Evolutionary conservation across 2,113 vertebrate species (phyloP), one percentile per base, ranked within the genome.

Genomic region (Mirounga angustirostris): DNA sequence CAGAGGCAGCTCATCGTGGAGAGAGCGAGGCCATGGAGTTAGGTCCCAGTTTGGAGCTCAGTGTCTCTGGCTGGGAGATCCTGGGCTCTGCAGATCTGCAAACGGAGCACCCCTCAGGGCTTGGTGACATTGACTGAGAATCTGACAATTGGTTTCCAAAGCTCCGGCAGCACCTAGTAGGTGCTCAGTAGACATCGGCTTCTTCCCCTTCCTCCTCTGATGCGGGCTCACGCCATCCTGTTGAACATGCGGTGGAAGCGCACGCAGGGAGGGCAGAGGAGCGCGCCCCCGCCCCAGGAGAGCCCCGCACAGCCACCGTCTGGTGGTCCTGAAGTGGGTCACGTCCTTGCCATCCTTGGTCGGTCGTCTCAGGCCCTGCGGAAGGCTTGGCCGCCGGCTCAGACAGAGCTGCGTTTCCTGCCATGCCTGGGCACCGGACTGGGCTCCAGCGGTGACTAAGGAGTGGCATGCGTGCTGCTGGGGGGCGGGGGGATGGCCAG

Each of bases 1-100:
- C 30, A 15, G 43, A 8, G 79, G 19, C 13, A 16, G 19, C 36
- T 58, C 13, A 4, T 8, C 28, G 33, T n/a, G 46, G 58, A 76
- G 26, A 58, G 65, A n/a, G 4, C 0, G 0, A 1, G n/a, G 30
- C 52, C 1, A 46, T 33, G 80, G 74, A 5, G 12, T 59, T 0
- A 10, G 18, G 40, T n/a, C 8, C 4, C 2, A 0, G 22, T 15
- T 7, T 19, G 0, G 11, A 16, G 19, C 16, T 33, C 24, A n/a
- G 36, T 13, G 15, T 22, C 11, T 43, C 5, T 2, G 6, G 12
- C 19, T 24, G 50, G 28, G 28, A 2, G 30, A 5, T 3, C 7
- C 1, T 21, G 67, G 19, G 18, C 22, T n/a, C 58, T 63, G 78
- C 18, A 2, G 59, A 50, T 52, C 54, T 50, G 56, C 26, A n/a